Conservation (phyloP, 1,140 invertebrate genomes). For the Sycophaga agraensis region DNA sequence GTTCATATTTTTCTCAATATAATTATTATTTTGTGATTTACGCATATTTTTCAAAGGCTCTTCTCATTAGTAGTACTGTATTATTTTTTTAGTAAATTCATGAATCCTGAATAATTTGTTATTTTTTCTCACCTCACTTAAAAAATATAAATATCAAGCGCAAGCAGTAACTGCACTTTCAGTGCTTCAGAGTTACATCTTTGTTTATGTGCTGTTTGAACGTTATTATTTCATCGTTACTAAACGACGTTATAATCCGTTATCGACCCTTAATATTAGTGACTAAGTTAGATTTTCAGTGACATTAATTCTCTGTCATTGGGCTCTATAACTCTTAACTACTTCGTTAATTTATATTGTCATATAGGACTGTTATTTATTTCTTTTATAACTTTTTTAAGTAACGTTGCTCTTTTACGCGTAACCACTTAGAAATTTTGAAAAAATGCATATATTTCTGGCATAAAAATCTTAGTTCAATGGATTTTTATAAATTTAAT, state of each 20-base stretch:
- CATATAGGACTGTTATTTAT: constrained; percentile 40
- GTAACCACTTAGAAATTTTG: no score
- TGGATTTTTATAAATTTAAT: no score
- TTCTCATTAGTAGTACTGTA: constrained; percentile 25
- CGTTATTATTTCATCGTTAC: constrained; percentile 1
- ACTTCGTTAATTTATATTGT: constrained; percentile 46
- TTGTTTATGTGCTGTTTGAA: constrained; percentile 19
- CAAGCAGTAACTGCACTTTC: constrained; percentile 41
- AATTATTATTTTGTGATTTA: constrained; percentile 29
- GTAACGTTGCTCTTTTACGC: constrained; percentile 16
- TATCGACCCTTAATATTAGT: constrained; percentile 49
- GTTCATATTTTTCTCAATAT: constrained; percentile 26
- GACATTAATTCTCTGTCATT: constrained; percentile 34
- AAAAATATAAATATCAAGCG: constrained; percentile 58
- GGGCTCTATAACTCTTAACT: constrained; percentile 21
- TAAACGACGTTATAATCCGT: constrained; percentile 25
- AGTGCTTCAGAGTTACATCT: constrained; percentile 16
- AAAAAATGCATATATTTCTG: no score
- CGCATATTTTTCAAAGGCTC: constrained; percentile 27
- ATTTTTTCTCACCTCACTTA: constrained; percentile 32
- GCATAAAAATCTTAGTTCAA: no score
- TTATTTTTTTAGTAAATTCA: constrained; percentile 27
- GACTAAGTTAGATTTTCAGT: constrained; percentile 42
- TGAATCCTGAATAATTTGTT: constrained; percentile 39
- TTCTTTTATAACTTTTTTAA: constrained; percentile 9